Conservation (phyloP, 2,797 vertebrate species). For the Enteromius argenteus region DNA sequence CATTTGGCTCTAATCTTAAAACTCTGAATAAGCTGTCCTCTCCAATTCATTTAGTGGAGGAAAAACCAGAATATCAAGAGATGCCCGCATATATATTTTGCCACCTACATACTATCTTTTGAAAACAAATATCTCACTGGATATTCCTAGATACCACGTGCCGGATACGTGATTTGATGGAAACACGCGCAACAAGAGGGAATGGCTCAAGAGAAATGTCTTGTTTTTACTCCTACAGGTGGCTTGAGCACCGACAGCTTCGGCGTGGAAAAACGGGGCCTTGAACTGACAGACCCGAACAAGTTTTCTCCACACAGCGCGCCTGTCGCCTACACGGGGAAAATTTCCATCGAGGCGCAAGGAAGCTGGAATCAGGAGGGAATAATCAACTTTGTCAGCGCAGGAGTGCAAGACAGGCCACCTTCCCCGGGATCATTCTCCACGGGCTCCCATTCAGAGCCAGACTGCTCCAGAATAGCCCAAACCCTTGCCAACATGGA, state of each 20-base stretch:
- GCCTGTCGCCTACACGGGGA: slow-evolving; percentile 86
- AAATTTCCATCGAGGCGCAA: slow-evolving; percentile 87
- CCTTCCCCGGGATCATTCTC: slow-evolving; percentile 77
- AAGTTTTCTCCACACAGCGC: slow-evolving; percentile 71
- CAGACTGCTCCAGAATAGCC: slow-evolving; percentile 81
- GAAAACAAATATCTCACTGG: background rate
- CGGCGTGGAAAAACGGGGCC: slow-evolving; percentile 4
- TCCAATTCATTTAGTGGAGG: too few species aligned
- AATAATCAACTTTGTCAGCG: slow-evolving; percentile 87
- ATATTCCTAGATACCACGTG: background rate
- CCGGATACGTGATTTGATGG: background rate
- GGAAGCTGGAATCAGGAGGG: slow-evolving; percentile 83
- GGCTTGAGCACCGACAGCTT: slow-evolving; percentile 37
- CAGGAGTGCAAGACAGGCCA: slow-evolving; percentile 65
- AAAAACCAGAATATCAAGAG: slow-evolving; percentile 6
- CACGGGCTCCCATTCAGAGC: slow-evolving; percentile 68
- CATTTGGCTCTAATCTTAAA: too few species aligned
- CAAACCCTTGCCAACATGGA: slow-evolving; percentile 85
- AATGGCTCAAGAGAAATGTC: background rate
- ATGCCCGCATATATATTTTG: background rate
- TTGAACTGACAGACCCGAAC: slow-evolving; percentile 34
- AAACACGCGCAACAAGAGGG: background rate
- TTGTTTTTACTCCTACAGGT: slow-evolving; percentile 46
- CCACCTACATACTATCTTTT: background rate
- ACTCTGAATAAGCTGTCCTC: too few species aligned